phyloP scores from a whole-genome alignment of 2,113 vertebrate species.

The Nanorana parkeri region DNA sequence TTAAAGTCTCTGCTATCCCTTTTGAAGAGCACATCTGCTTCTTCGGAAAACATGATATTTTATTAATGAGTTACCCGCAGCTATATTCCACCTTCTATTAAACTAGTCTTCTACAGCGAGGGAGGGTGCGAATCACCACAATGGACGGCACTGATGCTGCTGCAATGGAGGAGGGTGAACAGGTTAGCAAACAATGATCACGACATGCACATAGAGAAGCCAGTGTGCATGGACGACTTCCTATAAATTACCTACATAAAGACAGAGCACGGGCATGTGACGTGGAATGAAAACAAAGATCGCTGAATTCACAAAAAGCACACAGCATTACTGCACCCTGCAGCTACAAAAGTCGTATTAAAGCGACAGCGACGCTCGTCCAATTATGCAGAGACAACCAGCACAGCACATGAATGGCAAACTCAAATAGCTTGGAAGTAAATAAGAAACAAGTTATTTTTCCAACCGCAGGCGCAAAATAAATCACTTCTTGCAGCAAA shows the following conservation, averaged over 20 bases:
- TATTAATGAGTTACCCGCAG: neutral
- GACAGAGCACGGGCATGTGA: neutral
- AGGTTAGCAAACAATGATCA: neutral
- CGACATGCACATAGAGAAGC: neutral
- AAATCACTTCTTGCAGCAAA: no score
- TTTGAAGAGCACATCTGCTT: neutral
- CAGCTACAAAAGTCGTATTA: neutral
- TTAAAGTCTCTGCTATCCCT: no score
- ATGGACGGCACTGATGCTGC: neutral
- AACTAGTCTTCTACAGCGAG: neutral
- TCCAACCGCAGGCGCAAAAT: no score
- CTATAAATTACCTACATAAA: neutral
- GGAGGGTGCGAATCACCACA: neutral
- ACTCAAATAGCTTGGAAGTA: neutral
- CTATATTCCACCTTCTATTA: neutral
- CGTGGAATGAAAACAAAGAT: constrained; percentile 34
- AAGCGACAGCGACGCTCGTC: neutral
- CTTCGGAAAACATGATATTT: neutral
- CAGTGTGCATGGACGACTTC: neutral
- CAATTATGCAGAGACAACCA: constrained; percentile 24
- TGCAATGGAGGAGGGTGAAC: neutral
- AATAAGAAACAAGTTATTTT: no score
- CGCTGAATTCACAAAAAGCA: constrained; percentile 25
- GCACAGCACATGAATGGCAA: neutral
- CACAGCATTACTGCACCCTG: constrained; percentile 20